A percentile compares a stretch with the other conserved stretches of the same genome.
These are phyloP conservation scores for Phenganax marumi DNA, from an alignment of 92 coral and sea anemone species.

Conservation along the genomic window DNA sequence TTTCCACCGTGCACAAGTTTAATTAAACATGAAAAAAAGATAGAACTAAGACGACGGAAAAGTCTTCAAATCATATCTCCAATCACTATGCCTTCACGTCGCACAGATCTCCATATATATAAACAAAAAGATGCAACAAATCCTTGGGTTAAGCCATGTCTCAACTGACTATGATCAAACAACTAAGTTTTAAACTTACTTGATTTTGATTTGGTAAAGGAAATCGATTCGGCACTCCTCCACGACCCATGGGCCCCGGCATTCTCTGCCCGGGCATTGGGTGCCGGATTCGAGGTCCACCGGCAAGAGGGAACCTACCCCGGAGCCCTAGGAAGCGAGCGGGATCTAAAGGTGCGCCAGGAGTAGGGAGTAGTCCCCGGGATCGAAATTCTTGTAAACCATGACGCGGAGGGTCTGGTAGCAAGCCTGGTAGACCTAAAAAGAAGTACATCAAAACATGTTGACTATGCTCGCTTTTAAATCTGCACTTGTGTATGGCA, in stretches of 20 bases:
- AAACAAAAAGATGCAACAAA: no score
- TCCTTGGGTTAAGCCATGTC: no score
- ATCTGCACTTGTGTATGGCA: no score
- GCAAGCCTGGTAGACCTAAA: neutral
- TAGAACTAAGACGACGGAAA: no score
- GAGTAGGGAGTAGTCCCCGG: constrained; percentile 87
- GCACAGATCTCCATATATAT: no score
- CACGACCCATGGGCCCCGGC: constrained; percentile 74
- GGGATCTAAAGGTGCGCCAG: constrained; percentile 74
- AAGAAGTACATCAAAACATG: neutral
- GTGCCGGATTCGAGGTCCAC: constrained; percentile 74
- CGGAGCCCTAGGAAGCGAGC: constrained; percentile 74
- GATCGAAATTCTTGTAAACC: constrained; percentile 70
- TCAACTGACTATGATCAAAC: no score
- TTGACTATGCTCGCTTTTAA: no score
- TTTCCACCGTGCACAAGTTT: no score
- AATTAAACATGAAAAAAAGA: no score
- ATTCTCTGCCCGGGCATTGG: constrained; percentile 82
- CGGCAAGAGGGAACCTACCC: constrained; percentile 57
- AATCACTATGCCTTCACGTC: no score
- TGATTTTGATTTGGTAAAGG: constrained; percentile 51
- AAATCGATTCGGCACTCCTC: constrained; percentile 48
- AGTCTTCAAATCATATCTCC: no score
- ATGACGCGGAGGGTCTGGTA: constrained; percentile 66
- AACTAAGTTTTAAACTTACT: constrained; percentile 55